Conservation (phyloP, 2,113 vertebrate species). For the Rynchops niger region DNA sequence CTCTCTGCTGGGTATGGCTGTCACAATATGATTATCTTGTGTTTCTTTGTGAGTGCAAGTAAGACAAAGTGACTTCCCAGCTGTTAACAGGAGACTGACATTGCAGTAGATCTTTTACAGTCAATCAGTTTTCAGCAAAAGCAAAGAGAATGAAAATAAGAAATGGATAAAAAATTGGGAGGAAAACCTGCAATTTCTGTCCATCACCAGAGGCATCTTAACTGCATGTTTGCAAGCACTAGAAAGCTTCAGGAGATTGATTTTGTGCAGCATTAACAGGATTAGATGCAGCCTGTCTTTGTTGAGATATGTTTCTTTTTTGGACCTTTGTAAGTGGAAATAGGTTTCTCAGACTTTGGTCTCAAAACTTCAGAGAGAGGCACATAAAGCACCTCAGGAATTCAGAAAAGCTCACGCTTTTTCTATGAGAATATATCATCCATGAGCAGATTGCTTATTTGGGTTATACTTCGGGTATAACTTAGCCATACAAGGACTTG, state of each 20-base stretch:
- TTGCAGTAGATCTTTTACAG: slow-evolving; percentile 46
- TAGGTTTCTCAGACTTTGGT: not conserved
- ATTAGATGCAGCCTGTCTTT: slow-evolving; percentile 10
- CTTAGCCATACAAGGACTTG: too few species aligned
- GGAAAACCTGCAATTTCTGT: slow-evolving; percentile 26
- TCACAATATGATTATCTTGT: slow-evolving; percentile 48
- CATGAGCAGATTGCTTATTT: not conserved
- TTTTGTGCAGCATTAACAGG: slow-evolving; percentile 6
- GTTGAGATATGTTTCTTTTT: not conserved
- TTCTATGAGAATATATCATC: not conserved
- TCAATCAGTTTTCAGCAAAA: slow-evolving; percentile 21
- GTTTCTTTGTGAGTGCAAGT: slow-evolving; percentile 29
- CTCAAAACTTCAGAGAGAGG: not conserved
- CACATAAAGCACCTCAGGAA: not conserved
- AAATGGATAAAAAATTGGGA: not conserved
- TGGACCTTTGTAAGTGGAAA: not conserved
- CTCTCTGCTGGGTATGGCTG: slow-evolving; percentile 9
- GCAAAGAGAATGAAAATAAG: slow-evolving; percentile 3
- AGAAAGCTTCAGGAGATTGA: not conserved
- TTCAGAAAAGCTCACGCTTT: not conserved
- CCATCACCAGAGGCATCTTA: slow-evolving; percentile 17
- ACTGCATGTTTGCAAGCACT: slow-evolving; percentile 32
- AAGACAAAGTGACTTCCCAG: slow-evolving; percentile 57
- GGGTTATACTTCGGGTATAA: not conserved
- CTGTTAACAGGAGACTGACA: slow-evolving; percentile 19